These are phyloP conservation scores for Mycalesis mineus DNA, from an alignment of 2,888 invertebrate genomes.

Conservation along the genomic window DNA sequence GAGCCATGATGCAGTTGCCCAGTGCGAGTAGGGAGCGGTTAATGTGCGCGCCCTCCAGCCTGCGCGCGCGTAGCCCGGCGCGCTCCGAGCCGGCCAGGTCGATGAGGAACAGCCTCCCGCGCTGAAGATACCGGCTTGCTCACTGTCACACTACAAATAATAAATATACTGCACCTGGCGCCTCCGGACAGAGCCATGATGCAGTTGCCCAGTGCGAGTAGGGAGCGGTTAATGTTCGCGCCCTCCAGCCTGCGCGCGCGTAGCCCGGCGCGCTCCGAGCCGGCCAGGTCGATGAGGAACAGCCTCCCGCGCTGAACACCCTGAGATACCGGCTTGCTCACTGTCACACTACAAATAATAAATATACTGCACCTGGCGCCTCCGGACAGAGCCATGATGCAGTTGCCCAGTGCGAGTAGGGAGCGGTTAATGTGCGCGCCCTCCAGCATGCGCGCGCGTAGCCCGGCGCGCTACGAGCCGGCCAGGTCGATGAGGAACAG, in stretches of 20 bases:
- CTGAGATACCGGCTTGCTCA: slow-evolving; percentile 60
- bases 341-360: slow-evolving; percentile 92
- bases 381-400: slow-evolving; percentile 95
- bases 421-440: slow-evolving; percentile 97
- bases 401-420: slow-evolving; percentile 93
- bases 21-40: slow-evolving; percentile 93
- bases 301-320: slow-evolving; percentile 84
- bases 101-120: too few species aligned
- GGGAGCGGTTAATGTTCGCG: slow-evolving; percentile 95
- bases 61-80: slow-evolving; percentile 89
- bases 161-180: slow-evolving; percentile 79
- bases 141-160: too few species aligned
- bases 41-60: slow-evolving; percentile 96
- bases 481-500: slow-evolving; percentile 97
- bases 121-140: too few species aligned
- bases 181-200: slow-evolving; percentile 95
- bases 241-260: slow-evolving; percentile 94
- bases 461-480: slow-evolving; percentile 92
- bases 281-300: slow-evolving; percentile 97
- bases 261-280: slow-evolving; percentile 92
- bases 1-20: slow-evolving; percentile 97
- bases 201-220: slow-evolving; percentile 95
- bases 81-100: too few species aligned
- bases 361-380: slow-evolving; percentile 81
- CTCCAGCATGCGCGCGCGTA: slow-evolving; percentile 92